Evolutionary conservation across 2,888 invertebrate species (phyloP).

Genomic region (Hylaea fasciaria): DNA sequence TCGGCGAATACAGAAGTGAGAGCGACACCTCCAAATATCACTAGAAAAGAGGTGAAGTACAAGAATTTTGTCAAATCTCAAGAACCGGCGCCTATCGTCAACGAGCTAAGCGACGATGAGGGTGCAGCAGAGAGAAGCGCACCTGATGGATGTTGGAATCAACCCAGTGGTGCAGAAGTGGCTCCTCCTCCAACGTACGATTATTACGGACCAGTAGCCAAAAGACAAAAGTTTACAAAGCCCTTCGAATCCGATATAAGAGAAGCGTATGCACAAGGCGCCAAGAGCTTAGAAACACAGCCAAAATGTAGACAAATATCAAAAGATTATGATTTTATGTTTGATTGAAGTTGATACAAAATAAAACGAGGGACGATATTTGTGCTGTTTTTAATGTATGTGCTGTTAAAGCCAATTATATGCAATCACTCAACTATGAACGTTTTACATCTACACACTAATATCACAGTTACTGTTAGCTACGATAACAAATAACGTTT

Average conservation of each 20-base stretch:
- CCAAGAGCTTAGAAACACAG: slow-evolving; percentile 73
- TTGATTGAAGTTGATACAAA: slow-evolving; percentile 47
- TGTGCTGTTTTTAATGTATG: slow-evolving; percentile 50
- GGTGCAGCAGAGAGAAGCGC: slow-evolving; percentile 39
- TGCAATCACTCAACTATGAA: slow-evolving; percentile 44
- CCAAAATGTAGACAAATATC: slow-evolving; percentile 62
- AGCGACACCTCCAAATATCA: slow-evolving; percentile 27
- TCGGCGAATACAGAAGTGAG: slow-evolving; percentile 1
- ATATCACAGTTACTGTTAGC: slow-evolving; percentile 57
- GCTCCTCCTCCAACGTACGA: slow-evolving; percentile 88
- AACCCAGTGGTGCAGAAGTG: slow-evolving; percentile 74
- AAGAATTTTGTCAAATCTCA: slow-evolving; percentile 69
- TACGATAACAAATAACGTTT: slow-evolving; percentile 42
- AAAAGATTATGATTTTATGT: slow-evolving; percentile 75
- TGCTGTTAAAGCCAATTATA: slow-evolving; percentile 44
- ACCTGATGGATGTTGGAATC: slow-evolving; percentile 43
- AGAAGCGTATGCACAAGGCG: slow-evolving; percentile 77
- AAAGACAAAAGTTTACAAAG: slow-evolving; percentile 60
- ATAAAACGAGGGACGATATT: slow-evolving; percentile 43
- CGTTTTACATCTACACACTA: slow-evolving; percentile 52
- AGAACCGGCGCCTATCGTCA: slow-evolving; percentile 64
- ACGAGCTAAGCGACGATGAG: slow-evolving; percentile 66
- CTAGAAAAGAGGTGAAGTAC: slow-evolving; percentile 61
- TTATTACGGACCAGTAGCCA: slow-evolving; percentile 84
- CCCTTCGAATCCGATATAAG: slow-evolving; percentile 74